Base-by-base conservation (phyloP, 2,888 invertebrate species). In the Sphaerophoria taeniata region DNA sequence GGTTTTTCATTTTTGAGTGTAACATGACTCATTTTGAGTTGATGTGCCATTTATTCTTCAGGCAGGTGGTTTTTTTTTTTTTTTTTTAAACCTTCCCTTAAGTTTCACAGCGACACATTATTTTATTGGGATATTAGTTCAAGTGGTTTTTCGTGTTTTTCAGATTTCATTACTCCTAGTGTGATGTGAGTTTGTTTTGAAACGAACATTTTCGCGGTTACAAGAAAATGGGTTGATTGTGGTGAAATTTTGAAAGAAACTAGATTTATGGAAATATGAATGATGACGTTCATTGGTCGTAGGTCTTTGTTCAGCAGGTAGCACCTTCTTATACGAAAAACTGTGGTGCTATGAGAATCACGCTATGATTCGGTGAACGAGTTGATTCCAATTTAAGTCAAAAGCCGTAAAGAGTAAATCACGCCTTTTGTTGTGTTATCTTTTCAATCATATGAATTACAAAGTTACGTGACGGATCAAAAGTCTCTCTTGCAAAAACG, bases 111-210 rank as follows among this genome's bases (percentile, higher is more conserved):
- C 24, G 24, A 24, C 24, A 43, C 43, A 43, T 43, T 72, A 71
- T 85, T 85, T 85, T 85, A 85, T 85, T 76, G 85, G 63, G 75
- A 81, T 80, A 85, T 85, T 85, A 85, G 80, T 85, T 85, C 85
- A 85, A 85, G 85, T 85, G 85, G 85, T 85, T 85, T 85, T 80
- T 63, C 85, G 73, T 85, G 85, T 85, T 85, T 77, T 85, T 76
- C 80, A 85, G 73, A 81, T 84, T 84, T 79, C 69, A 84, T 79
- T 79, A 71, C 67, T 2, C 24, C 24, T 24, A 24, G 75, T 67
- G 53, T 47, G 11, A 33, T 43, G 36, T 53, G 2, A 24, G 24
- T 53, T 36, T 67, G 14, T 49, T 45, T 6, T 9, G 1, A 36
- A 36, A 9, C 14, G 3, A 24, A 12, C 60, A 12, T 51, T 39